phyloP scores from a whole-genome alignment of 2,113 vertebrate genomes.

The Xerus inauris region DNA sequence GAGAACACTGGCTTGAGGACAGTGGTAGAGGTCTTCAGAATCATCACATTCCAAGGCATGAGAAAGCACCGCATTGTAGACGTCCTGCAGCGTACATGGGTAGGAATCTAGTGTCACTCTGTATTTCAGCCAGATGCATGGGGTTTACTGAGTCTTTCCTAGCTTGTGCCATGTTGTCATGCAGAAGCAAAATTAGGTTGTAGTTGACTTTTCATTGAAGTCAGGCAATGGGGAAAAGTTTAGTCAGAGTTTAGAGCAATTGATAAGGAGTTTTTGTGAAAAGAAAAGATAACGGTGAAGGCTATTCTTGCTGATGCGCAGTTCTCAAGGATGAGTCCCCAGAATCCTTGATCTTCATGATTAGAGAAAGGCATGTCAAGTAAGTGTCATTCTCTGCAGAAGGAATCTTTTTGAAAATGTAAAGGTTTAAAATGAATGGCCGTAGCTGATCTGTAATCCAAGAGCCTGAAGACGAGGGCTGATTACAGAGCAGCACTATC shows the following conservation, averaged over 20 bases:
- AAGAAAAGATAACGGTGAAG: background rate
- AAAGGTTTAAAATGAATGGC: background rate
- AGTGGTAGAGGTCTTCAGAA: background rate
- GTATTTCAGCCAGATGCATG: background rate
- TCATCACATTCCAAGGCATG: accelerated
- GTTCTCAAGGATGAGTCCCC: background rate
- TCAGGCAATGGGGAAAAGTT: accelerated
- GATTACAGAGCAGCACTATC: background rate
- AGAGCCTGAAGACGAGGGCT: background rate
- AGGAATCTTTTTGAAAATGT: background rate
- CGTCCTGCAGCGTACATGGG: accelerated
- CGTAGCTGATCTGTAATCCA: background rate
- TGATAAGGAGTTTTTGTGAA: background rate
- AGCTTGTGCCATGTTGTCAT: background rate
- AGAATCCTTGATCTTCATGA: background rate
- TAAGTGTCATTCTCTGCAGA: background rate
- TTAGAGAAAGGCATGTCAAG: background rate
- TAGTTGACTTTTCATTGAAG: background rate
- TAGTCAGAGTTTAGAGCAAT: background rate
- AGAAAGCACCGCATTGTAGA: background rate
- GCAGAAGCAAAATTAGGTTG: background rate
- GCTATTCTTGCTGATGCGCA: background rate
- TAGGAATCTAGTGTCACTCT: background rate
- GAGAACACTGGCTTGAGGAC: too few relatives aligned
- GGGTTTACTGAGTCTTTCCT: background rate